A percentile compares a stretch with the other conserved stretches of the same genome.
Conservation (phyloP, 2,888 invertebrate species). For the Tenthredo scrophulariae region DNA sequence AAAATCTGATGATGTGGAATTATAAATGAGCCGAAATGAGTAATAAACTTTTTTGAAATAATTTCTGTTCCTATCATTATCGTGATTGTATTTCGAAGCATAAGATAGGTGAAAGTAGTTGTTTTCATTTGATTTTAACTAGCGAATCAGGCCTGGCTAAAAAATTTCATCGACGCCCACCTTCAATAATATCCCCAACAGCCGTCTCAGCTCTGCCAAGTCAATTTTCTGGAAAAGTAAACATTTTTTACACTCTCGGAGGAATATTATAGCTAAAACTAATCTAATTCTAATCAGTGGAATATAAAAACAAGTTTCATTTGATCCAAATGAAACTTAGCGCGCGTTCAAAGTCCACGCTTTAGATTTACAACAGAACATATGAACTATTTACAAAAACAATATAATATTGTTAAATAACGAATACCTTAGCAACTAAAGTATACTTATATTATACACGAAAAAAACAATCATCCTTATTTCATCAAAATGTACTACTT, state of each 20-base stretch:
- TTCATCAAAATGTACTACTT: neutral
- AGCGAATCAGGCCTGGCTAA: conserved; percentile 58
- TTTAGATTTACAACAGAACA: conserved; percentile 6
- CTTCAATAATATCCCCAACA: conserved; percentile 65
- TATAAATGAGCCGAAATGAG: conserved; percentile 21
- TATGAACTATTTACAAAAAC: conserved; percentile 24
- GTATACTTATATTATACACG: conserved; percentile 11
- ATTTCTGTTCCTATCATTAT: neutral
- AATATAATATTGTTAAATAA: conserved; percentile 1
- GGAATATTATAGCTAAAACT: conserved; percentile 63
- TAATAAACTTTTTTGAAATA: neutral
- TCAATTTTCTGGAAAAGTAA: conserved; percentile 72
- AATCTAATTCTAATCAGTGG: conserved; percentile 21
- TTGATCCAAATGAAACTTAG: neutral
- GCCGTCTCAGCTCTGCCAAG: conserved; percentile 66
- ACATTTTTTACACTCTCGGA: conserved; percentile 68
- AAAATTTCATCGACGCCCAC: conserved; percentile 67
- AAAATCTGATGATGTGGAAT: neutral
- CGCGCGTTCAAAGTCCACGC: neutral
- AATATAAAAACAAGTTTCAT: conserved; percentile 1
- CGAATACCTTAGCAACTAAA: conserved; percentile 21
- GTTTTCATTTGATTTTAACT: conserved; percentile 53
- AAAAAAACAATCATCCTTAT: neutral
- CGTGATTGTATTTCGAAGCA: neutral
- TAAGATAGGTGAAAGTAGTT: neutral